Percentiles rank a stretch among this genome's conserved stretches.
Conservation (phyloP, 2,797 vertebrate species). For the Schizopygopsis malacanthus region DNA sequence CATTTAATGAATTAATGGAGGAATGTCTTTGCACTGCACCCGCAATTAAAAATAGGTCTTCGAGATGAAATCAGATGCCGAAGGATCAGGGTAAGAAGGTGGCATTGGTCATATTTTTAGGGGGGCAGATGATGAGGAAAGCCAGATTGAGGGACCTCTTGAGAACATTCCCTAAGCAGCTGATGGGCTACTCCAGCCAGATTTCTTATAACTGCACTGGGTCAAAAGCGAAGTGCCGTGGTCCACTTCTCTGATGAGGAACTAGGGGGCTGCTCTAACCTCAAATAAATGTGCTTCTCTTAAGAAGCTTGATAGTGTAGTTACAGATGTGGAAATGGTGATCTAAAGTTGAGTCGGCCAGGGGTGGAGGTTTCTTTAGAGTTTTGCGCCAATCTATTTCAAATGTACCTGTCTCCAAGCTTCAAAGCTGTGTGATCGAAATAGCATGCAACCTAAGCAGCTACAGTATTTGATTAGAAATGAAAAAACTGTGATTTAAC, state of each 20-base stretch:
- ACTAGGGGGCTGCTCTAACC: slow-evolving; percentile 29
- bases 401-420: not conserved
- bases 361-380: not conserved
- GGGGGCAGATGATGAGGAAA: slow-evolving; percentile 39
- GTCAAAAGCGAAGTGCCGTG: slow-evolving; percentile 40
- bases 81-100: slow-evolving; percentile 72
- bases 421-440: not conserved
- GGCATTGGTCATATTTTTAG: slow-evolving; percentile 72
- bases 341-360: slow-evolving; percentile 11
- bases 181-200: slow-evolving; percentile 50
- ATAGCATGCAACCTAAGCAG: not conserved
- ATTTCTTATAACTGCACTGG: slow-evolving; percentile 42
- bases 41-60: slow-evolving; percentile 75
- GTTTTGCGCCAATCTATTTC: not conserved
- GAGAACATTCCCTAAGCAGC: slow-evolving; percentile 52
- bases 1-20: slow-evolving; percentile 74
- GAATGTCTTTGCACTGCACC: slow-evolving; percentile 69
- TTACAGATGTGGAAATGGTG: slow-evolving; percentile 14
- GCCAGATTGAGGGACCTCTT: slow-evolving; percentile 44
- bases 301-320: slow-evolving; percentile 22
- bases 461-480: not conserved
- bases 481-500: not conserved
- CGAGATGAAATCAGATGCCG: slow-evolving; percentile 74
- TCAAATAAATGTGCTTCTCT: slow-evolving; percentile 43
- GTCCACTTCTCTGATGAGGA: slow-evolving; percentile 44